Evolutionary conservation across 2,888 invertebrate genomes (phyloP).

Genomic region (Hirtodrosophila duncani): DNA sequence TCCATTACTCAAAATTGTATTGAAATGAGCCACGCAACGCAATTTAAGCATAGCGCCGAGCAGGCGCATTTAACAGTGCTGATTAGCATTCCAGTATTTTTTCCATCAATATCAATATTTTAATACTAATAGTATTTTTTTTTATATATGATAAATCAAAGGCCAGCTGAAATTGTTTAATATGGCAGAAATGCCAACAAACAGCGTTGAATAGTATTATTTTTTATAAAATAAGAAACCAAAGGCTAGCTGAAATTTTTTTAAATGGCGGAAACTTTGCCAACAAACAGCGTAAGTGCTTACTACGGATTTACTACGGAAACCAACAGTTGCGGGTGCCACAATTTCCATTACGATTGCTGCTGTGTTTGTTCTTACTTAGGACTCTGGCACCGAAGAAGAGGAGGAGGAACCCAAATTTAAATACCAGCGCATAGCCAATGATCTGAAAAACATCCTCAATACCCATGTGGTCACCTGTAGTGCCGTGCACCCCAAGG

Average conservation of each 20-base stretch:
- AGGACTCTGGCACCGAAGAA: slow-evolving; percentile 69
- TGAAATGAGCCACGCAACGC: too few relatives aligned
- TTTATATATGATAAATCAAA: too few relatives aligned
- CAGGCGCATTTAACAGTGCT: too few relatives aligned
- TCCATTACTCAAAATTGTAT: too few relatives aligned
- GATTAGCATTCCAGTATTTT: too few relatives aligned
- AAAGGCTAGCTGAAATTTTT: slow-evolving; percentile 8
- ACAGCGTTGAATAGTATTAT: too few relatives aligned
- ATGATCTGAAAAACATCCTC: slow-evolving; percentile 91
- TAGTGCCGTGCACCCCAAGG: slow-evolving; percentile 94
- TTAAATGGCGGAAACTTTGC: slow-evolving; percentile 36
- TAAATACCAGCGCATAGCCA: slow-evolving; percentile 92
- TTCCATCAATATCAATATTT: too few relatives aligned
- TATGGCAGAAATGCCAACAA: too few relatives aligned
- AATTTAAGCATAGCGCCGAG: too few relatives aligned
- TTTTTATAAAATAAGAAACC: slow-evolving; percentile 39
- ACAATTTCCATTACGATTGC: too few relatives aligned
- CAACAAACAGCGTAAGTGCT: slow-evolving; percentile 30
- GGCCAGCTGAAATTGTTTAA: too few relatives aligned
- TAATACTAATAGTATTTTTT: too few relatives aligned
- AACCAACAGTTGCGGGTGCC: neutral
- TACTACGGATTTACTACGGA: neutral
- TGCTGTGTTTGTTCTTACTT: neutral
- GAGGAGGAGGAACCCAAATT: slow-evolving; percentile 90
- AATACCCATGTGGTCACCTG: slow-evolving; percentile 92